Conservation (phyloP, 2,113 vertebrate species). For the Nesogale talazaci region DNA sequence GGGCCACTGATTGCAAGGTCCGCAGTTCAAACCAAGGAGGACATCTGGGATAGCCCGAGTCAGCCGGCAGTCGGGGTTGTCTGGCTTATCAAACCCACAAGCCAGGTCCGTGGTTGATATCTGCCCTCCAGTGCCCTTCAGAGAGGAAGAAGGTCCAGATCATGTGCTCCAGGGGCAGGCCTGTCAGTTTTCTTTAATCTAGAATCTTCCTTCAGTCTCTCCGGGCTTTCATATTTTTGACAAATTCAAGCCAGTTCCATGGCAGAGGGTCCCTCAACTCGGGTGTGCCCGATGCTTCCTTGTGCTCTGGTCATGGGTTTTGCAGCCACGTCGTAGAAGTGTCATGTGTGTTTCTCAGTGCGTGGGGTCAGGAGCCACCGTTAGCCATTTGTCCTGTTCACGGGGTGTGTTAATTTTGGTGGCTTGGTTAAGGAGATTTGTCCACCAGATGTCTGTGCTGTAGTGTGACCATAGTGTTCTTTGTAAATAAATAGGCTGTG, state of each 20-base stretch:
- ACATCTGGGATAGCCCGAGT: too few species aligned
- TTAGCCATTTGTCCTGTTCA: neutral
- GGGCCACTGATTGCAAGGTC: too few species aligned
- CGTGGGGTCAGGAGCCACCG: neutral
- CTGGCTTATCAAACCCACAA: too few species aligned
- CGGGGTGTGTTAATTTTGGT: neutral
- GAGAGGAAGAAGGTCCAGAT: slow-evolving; percentile 35
- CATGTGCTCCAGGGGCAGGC: neutral
- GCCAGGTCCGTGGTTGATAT: too few species aligned
- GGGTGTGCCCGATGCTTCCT: neutral
- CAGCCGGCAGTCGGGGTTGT: too few species aligned
- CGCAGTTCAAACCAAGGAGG: too few species aligned
- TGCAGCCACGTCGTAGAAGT: neutral
- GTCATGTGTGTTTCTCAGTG: neutral
- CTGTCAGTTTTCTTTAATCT: slow-evolving; percentile 18
- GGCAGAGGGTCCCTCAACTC: slow-evolving; percentile 26
- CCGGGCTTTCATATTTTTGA: neutral
- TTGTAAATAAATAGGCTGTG: slow-evolving; percentile 23
- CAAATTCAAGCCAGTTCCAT: neutral
- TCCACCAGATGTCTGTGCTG: neutral
- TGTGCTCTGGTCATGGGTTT: neutral
- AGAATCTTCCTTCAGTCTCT: slow-evolving; percentile 15
- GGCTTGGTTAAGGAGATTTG: neutral
- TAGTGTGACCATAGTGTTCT: slow-evolving; percentile 26
- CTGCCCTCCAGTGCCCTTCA: slow-evolving; percentile 11